Percentiles rank a stretch among this genome's conserved stretches.
These are phyloP conservation scores for Amiota mariae DNA, from an alignment of 2,888 invertebrate genomes.

Conservation along the genomic window DNA sequence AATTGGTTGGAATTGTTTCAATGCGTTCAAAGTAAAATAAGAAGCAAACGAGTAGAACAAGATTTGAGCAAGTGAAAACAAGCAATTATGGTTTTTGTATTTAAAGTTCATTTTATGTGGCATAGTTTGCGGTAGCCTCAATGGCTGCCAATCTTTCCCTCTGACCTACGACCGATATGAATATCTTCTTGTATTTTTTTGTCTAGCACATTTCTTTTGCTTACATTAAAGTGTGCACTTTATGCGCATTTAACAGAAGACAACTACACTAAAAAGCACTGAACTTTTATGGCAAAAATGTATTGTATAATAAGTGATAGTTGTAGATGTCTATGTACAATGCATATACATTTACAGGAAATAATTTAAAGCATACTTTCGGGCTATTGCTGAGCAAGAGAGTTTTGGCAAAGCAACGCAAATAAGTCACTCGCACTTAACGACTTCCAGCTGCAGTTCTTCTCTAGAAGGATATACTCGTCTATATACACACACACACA, in stretches of 20 bases:
- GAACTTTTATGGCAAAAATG: too few species aligned
- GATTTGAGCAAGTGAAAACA: slow-evolving; percentile 38
- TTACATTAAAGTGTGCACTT: slow-evolving; percentile 22
- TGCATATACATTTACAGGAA: neutral
- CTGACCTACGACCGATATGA: too few species aligned
- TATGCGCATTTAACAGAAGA: slow-evolving; percentile 18
- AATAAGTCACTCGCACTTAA: slow-evolving; percentile 31
- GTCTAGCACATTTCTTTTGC: neutral
- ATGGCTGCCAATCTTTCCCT: neutral
- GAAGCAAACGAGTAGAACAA: slow-evolving; percentile 13
- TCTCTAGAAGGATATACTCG: neutral
- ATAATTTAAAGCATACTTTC: slow-evolving; percentile 10
- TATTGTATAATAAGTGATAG: neutral
- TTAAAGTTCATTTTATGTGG: slow-evolving; percentile 12
- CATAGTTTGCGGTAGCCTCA: slow-evolving; percentile 15
- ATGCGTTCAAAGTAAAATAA: slow-evolving; percentile 37
- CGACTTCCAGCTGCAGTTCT: slow-evolving; percentile 27
- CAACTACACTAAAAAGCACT: neutral
- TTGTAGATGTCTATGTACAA: neutral
- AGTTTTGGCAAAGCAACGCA: slow-evolving; percentile 19
- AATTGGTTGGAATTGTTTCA: slow-evolving; percentile 62
- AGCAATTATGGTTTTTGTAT: slow-evolving; percentile 26
- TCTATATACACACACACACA: too few species aligned
- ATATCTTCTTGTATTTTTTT: too few species aligned
- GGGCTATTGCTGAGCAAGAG: neutral